A percentile compares a stretch with the other conserved stretches of the same genome.
phyloP scores from a whole-genome alignment of 2,113 vertebrate genomes.

The Lethenteron camtschaticum region DNA sequence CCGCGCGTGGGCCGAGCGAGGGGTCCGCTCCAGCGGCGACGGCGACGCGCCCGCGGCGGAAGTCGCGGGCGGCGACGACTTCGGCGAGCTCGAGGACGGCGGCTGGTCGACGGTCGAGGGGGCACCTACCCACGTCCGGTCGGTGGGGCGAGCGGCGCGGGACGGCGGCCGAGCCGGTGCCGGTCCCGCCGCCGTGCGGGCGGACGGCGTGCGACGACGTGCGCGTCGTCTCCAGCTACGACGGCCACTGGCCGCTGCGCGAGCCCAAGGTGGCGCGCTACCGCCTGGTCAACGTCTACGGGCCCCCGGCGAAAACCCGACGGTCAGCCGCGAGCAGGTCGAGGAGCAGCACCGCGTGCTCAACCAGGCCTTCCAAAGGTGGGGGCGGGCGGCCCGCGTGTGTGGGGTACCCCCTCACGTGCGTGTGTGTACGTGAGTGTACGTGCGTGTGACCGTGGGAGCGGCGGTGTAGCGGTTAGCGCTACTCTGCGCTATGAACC shows the following conservation, averaged over 20 bases:
- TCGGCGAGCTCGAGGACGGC: slow-evolving; percentile 24
- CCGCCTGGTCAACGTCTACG: slow-evolving; percentile 47
- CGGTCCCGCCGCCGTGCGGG: slow-evolving; percentile 47
- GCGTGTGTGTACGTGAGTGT: too few relatives aligned
- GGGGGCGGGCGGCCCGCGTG: background rate
- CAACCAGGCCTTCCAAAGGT: slow-evolving; percentile 30
- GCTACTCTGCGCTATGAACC: too few relatives aligned
- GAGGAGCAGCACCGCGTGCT: slow-evolving; percentile 40
- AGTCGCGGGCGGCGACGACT: slow-evolving; percentile 16
- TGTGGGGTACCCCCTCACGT: too few relatives aligned
- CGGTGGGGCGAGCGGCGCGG: slow-evolving; percentile 16
- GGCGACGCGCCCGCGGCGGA: too few relatives aligned
- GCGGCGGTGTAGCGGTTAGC: too few relatives aligned
- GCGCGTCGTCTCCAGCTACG: slow-evolving; percentile 55
- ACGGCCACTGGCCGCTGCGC: slow-evolving; percentile 42
- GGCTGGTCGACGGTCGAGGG: slow-evolving; percentile 31
- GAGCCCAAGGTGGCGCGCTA: slow-evolving; percentile 43
- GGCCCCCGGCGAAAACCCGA: slow-evolving; percentile 35
- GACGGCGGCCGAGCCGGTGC: slow-evolving; percentile 13
- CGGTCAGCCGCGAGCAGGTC: slow-evolving; percentile 42
- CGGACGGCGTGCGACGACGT: slow-evolving; percentile 58
- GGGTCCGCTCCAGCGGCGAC: background rate
- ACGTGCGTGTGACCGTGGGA: too few relatives aligned
- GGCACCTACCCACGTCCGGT: slow-evolving; percentile 29
- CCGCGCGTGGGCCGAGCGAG: slow-evolving; percentile 14